These are phyloP conservation scores for Chironomus striatipennis DNA, from an alignment of 1,140 invertebrate genomes.

Conservation along the genomic window DNA sequence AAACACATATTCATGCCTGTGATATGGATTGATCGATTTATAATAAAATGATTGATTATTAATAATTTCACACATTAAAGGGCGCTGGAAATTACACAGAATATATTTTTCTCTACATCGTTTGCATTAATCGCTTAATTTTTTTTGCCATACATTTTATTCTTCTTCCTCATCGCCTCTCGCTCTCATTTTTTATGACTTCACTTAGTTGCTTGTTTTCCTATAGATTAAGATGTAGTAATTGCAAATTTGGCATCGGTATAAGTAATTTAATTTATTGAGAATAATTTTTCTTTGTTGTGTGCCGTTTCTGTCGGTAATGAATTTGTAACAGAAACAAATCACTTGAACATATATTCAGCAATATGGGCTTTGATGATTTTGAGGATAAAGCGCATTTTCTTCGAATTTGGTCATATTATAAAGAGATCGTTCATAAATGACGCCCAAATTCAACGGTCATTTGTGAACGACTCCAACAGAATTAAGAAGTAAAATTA, in stretches of 20 bases:
- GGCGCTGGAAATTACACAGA: slow-evolving; percentile 4
- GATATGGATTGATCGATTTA: slow-evolving; percentile 5
- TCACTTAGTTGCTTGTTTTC: no score
- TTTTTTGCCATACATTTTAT: no score
- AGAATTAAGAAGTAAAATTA: no score
- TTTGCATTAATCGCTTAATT: slow-evolving; percentile 19
- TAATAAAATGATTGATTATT: slow-evolving; percentile 21
- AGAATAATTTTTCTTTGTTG: not conserved
- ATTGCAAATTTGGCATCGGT: no score
- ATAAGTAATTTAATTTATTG: not conserved
- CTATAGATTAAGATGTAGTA: no score
- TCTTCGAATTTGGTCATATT: no score
- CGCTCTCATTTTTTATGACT: not conserved
- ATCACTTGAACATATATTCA: not conserved
- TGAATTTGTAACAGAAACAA: no score
- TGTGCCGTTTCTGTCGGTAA: not conserved
- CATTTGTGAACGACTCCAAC: no score
- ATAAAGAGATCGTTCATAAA: no score
- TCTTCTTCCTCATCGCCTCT: not conserved
- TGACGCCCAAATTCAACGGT: no score
- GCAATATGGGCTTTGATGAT: not conserved
- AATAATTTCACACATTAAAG: slow-evolving; percentile 23
- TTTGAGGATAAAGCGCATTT: no score
- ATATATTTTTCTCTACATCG: no score
- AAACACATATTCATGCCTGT: not conserved